phyloP scores from a whole-genome alignment of 2,113 vertebrate genomes.

The Mobula hypostoma region DNA sequence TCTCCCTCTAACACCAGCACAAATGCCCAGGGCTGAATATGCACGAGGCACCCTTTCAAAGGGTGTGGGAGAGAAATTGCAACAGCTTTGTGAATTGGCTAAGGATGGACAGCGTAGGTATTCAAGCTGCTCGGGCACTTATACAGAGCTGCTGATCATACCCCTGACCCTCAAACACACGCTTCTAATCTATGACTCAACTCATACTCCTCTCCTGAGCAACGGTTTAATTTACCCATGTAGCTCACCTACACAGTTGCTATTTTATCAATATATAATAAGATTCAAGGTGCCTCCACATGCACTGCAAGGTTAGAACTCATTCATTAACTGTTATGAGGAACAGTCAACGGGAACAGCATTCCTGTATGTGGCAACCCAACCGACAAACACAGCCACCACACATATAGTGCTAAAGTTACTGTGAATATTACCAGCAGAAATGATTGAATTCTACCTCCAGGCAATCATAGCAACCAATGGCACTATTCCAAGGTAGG shows the following conservation, averaged over 20 bases:
- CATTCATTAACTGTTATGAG: not conserved
- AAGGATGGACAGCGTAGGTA: not conserved
- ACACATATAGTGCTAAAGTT: not conserved
- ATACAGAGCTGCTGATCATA: not conserved
- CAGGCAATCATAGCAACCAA: not conserved
- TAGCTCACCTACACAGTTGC: not conserved
- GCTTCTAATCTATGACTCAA: not conserved
- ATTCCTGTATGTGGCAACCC: not conserved
- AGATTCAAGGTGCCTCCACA: not conserved
- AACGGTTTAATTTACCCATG: not conserved
- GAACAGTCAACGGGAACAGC: not conserved
- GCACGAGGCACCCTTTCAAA: not conserved
- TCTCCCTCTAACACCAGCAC: not conserved
- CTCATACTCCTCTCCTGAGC: not conserved
- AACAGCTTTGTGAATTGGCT: not conserved
- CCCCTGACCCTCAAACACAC: not conserved
- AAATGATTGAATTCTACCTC: constrained; percentile 25
- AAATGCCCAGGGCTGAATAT: not conserved
- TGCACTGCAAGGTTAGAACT: not conserved
- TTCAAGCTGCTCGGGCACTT: not conserved
- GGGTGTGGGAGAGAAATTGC: not conserved
- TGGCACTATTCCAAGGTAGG: not conserved
- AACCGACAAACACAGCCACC: not conserved
- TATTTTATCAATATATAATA: not conserved
- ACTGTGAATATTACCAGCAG: not conserved